Percentiles rank a stretch among this genome's conserved stretches.
phyloP scores from a whole-genome alignment of 1,140 invertebrate species.

The Drosophila ogumai region DNA sequence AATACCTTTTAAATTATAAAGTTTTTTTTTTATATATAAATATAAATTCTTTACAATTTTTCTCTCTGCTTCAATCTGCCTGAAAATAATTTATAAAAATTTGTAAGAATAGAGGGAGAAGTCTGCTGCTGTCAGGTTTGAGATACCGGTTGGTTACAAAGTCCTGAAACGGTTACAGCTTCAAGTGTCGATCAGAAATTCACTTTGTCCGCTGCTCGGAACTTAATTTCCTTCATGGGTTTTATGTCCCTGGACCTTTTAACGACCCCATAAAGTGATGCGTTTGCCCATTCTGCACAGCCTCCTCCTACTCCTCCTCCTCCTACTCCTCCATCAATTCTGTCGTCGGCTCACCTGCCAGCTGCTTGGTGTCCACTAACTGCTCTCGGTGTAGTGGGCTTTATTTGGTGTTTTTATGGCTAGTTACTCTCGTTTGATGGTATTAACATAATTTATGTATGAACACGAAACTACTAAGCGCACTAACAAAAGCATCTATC shows the following conservation, averaged over 20 bases:
- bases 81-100: neutral
- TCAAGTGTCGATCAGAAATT: constrained; percentile 47
- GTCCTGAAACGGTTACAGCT: constrained; percentile 10
- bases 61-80: neutral
- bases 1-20: too few species aligned
- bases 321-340: neutral
- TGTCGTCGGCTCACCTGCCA: constrained; percentile 25
- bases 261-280: constrained; percentile 71
- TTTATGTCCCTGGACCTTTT: constrained; percentile 69
- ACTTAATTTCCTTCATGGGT: constrained; percentile 69
- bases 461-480: constrained; percentile 76
- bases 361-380: constrained; percentile 28
- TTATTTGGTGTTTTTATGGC: constrained; percentile 74
- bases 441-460: constrained; percentile 82
- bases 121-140: neutral
- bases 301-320: neutral
- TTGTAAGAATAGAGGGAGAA: too few species aligned
- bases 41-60: neutral
- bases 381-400: constrained; percentile 45
- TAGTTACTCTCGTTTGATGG: constrained; percentile 77
- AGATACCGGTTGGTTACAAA: constrained; percentile 12
- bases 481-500: constrained; percentile 55
- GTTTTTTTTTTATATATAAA: too few species aligned
- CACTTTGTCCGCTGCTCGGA: constrained; percentile 40
- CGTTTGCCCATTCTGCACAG: constrained; percentile 34